Evolutionary conservation across 92 coral and sea anemone genomes (phyloP).

Genomic region (Parazoanthus darwini): DNA sequence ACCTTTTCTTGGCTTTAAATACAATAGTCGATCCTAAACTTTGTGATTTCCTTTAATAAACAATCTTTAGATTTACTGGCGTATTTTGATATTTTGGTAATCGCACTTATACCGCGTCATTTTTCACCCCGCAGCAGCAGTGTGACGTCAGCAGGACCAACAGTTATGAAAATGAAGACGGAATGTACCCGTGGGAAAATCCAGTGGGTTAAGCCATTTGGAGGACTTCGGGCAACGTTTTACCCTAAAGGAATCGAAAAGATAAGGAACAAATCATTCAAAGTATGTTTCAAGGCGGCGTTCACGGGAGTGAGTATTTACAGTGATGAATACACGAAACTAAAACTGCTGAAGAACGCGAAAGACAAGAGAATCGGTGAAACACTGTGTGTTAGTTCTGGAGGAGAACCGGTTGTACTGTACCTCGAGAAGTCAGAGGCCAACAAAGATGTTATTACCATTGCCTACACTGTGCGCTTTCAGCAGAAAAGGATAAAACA

Average conservation of each 20-base stretch:
- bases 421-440: constrained; percentile 68
- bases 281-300: constrained; percentile 71
- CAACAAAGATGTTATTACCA: constrained; percentile 40
- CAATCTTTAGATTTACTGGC: background rate
- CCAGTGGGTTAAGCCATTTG: constrained; percentile 85
- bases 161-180: constrained; percentile 67
- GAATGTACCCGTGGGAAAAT: constrained; percentile 80
- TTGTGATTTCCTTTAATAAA: background rate
- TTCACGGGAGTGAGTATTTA: constrained; percentile 69
- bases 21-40: background rate
- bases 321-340: constrained; percentile 52
- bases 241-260: constrained; percentile 64
- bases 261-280: constrained; percentile 56
- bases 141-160: constrained; percentile 44
- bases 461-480: constrained; percentile 61
- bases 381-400: constrained; percentile 63
- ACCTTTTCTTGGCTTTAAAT: background rate
- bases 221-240: constrained; percentile 87
- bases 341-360: constrained; percentile 58
- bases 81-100: constrained; percentile 4
- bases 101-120: background rate
- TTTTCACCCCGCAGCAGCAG: constrained; percentile 16
- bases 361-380: constrained; percentile 47
- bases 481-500: constrained; percentile 57
- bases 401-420: constrained; percentile 53